Evolutionary conservation across 2,888 invertebrate genomes (phyloP).

Genomic region (Macrosiphum euphorbiae): DNA sequence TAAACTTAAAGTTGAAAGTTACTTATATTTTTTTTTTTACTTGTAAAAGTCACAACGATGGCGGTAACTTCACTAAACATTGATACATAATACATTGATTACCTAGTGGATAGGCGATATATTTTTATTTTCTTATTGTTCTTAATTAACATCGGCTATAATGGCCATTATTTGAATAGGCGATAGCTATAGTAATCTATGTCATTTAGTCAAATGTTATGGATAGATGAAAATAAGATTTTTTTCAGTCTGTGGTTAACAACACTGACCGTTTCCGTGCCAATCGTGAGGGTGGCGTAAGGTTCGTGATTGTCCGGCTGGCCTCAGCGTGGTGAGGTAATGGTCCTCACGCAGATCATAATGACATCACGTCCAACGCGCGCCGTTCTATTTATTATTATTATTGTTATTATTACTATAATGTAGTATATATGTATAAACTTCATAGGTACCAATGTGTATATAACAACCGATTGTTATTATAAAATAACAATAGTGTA

Average conservation of each 20-base stretch:
- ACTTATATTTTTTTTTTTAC: background rate
- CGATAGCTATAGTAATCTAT: background rate
- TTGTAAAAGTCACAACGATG: background rate
- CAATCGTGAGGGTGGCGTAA: slow-evolving; percentile 33
- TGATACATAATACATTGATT: background rate
- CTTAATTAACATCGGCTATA: too few relatives aligned
- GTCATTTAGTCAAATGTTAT: background rate
- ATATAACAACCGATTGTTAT: slow-evolving; percentile 44
- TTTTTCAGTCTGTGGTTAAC: background rate
- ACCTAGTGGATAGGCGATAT: background rate
- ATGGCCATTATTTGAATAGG: too few relatives aligned
- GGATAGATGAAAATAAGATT: background rate
- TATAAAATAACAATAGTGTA: slow-evolving; percentile 22
- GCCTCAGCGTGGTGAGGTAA: slow-evolving; percentile 24
- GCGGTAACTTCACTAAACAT: background rate
- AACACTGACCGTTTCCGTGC: background rate
- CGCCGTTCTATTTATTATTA: slow-evolving; percentile 41
- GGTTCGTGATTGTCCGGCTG: slow-evolving; percentile 10
- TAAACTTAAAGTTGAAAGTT: background rate
- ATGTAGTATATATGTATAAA: background rate
- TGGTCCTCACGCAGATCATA: slow-evolving; percentile 30
- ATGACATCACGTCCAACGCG: slow-evolving; percentile 47
- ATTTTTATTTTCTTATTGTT: too few relatives aligned
- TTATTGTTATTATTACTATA: slow-evolving; percentile 31
- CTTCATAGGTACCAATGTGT: background rate